Evolutionary conservation across 1,140 invertebrate species (phyloP).

Genomic region (Zaprionus ornatus): DNA sequence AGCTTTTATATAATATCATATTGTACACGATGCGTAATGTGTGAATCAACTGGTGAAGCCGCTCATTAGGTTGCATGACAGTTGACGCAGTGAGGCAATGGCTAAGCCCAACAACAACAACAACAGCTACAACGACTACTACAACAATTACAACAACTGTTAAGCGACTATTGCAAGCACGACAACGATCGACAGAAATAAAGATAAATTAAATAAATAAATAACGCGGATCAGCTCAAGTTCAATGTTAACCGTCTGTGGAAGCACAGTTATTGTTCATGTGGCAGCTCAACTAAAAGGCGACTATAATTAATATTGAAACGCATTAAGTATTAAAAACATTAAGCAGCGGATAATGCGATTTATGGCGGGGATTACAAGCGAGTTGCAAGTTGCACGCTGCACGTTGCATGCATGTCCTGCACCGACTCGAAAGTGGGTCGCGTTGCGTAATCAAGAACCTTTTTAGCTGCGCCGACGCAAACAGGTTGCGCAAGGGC

Average conservation of each 20-base stretch:
- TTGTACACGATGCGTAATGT: conserved; percentile 7
- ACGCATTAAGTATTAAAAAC: conserved; percentile 16
- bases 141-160: conserved; percentile 8
- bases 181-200: conserved; percentile 10
- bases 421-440: conserved; percentile 53
- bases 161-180: conserved; percentile 18
- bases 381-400: conserved; percentile 9
- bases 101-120: conserved; percentile 17
- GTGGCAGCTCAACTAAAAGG: background rate
- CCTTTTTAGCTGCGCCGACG: conserved; percentile 50
- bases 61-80: conserved; percentile 67
- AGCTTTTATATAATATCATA: conserved; percentile 14
- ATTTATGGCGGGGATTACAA: conserved; percentile 49
- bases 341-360: conserved; percentile 47
- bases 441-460: conserved; percentile 73
- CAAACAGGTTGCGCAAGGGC: conserved; percentile 77
- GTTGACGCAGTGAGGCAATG: conserved; percentile 25
- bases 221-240: conserved; percentile 48
- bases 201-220: conserved; percentile 19
- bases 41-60: conserved; percentile 21
- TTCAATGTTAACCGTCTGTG: conserved; percentile 46
- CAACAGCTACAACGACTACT: conserved; percentile 5
- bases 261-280: conserved; percentile 15
- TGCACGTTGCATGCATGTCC: background rate
- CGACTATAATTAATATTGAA: background rate